These are phyloP conservation scores for Echeneis naucrates DNA, from an alignment of 2,797 vertebrate genomes.

Conservation along the genomic window DNA sequence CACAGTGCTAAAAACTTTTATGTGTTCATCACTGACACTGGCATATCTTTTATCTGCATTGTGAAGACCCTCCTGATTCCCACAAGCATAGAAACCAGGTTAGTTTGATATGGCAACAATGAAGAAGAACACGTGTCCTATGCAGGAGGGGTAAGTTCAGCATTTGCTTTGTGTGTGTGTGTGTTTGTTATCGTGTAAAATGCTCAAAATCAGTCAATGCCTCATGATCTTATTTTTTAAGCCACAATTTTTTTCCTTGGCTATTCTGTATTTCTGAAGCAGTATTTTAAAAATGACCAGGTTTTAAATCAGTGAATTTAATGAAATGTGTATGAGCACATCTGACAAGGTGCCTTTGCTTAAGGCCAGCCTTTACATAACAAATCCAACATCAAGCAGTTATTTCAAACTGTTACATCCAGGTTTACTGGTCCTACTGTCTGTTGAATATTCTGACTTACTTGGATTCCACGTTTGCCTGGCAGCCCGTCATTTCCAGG, in stretches of 20 bases:
- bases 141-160: no score
- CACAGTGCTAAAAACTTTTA: background rate
- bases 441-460: conserved; percentile 72
- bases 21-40: background rate
- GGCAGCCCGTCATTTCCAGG: conserved; percentile 85
- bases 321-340: no score
- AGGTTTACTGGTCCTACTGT: background rate
- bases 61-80: background rate
- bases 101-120: background rate
- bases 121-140: no score
- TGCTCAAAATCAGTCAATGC: background rate
- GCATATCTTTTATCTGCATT: background rate
- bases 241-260: no score
- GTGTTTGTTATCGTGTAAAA: background rate
- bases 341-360: no score
- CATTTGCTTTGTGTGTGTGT: background rate
- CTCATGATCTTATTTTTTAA: no score
- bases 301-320: no score
- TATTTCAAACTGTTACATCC: no score
- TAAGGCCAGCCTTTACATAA: no score
- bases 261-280: no score
- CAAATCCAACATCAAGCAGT: no score
- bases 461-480: conserved; percentile 84
- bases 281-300: no score
- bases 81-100: background rate